Percentiles rank a stretch among this genome's conserved stretches.
These are phyloP conservation scores for Drosophila nr. perissopoda DNA, from an alignment of 2,888 invertebrate genomes.

Conservation along the genomic window DNA sequence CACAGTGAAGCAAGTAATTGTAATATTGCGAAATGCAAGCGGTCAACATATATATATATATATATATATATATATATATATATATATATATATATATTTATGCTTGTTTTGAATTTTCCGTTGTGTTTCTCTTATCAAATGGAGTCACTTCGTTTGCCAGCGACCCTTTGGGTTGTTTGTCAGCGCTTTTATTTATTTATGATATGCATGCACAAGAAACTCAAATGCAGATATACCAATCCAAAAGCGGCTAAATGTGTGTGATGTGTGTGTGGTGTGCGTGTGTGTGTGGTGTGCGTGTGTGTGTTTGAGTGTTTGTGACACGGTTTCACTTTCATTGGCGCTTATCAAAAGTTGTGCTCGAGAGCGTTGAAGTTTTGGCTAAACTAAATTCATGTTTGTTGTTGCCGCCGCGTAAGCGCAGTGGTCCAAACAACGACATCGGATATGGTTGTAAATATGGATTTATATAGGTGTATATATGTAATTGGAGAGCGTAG, in stretches of 20 bases:
- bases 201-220: constrained; percentile 54
- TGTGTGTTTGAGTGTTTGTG: constrained; percentile 34
- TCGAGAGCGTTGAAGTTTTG: constrained; percentile 18
- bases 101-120: constrained; percentile 14
- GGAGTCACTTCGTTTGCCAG: constrained; percentile 19
- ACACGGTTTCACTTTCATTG: constrained; percentile 69
- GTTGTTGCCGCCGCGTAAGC: constrained; percentile 48
- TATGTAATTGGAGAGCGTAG: constrained; percentile 1
- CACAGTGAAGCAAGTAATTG: constrained; percentile 4
- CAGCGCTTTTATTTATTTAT: constrained; percentile 55
- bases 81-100: not conserved
- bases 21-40: constrained; percentile 40
- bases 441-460: constrained; percentile 2
- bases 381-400: constrained; percentile 24
- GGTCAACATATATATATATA: constrained; percentile 1
- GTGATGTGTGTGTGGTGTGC: not conserved
- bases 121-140: constrained; percentile 17
- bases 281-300: constrained; percentile 5
- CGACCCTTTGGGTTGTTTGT: constrained; percentile 36
- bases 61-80: not conserved
- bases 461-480: not conserved
- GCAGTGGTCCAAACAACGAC: constrained; percentile 18
- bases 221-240: constrained; percentile 22
- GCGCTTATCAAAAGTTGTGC: constrained; percentile 48
- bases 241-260: constrained; percentile 7